phyloP scores from a whole-genome alignment of 2,113 vertebrate species.

The Lepus americanus region DNA sequence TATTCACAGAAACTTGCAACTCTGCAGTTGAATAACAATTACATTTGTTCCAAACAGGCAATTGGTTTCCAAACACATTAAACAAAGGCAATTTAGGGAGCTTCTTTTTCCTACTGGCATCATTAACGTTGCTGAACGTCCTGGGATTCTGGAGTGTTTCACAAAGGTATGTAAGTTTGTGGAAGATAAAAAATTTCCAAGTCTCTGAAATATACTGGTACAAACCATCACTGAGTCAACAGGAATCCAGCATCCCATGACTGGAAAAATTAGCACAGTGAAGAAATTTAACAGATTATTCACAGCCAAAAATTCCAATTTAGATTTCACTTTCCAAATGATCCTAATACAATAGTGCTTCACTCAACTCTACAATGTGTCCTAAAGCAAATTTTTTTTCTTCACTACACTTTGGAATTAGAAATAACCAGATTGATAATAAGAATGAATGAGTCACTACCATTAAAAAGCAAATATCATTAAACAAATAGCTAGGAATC shows the following conservation, averaged over 20 bases:
- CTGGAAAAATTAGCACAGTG: constrained; percentile 56
- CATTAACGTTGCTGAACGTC: constrained; percentile 91
- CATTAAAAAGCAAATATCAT: constrained; percentile 69
- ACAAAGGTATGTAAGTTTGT: constrained; percentile 88
- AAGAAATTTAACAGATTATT: constrained; percentile 59
- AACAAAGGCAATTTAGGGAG: constrained; percentile 94
- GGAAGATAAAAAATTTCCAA: constrained; percentile 60
- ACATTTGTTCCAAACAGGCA: constrained; percentile 89
- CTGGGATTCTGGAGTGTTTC: constrained; percentile 93
- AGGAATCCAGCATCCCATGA: background rate
- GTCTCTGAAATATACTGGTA: constrained; percentile 57
- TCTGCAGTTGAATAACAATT: constrained; percentile 80
- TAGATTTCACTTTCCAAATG: background rate
- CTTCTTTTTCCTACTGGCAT: constrained; percentile 95
- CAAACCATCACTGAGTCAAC: constrained; percentile 33
- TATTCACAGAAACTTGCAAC: constrained; percentile 73
- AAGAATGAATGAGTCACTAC: constrained; percentile 66
- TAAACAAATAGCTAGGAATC: constrained; percentile 76
- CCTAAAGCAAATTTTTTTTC: background rate
- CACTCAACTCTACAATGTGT: constrained; percentile 11
- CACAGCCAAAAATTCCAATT: constrained; percentile 62
- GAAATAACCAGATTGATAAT: constrained; percentile 54
- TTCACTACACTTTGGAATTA: constrained; percentile 51
- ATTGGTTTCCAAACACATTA: constrained; percentile 93
- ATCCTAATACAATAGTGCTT: constrained; percentile 57